Conservation (phyloP, 2,888 invertebrate species). For the Meandrusa payeni region DNA sequence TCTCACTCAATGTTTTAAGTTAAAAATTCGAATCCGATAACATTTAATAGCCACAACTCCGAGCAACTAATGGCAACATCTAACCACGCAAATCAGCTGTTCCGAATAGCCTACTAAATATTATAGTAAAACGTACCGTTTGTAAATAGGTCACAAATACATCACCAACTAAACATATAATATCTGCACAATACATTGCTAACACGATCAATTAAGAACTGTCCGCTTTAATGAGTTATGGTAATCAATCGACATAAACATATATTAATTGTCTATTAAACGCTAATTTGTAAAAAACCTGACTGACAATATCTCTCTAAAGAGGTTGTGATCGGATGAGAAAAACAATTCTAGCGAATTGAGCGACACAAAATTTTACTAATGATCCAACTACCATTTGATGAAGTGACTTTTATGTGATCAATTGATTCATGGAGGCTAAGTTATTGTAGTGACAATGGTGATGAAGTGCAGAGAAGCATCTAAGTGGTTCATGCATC, state of each 20-base stretch:
- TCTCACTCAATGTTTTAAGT: too few species aligned
- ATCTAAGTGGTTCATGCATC: constrained; percentile 78
- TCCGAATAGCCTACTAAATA: not conserved
- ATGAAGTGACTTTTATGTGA: constrained; percentile 25
- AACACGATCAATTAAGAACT: constrained; percentile 6
- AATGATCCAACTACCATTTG: constrained; percentile 20
- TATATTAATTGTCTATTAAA: not conserved
- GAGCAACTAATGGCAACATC: not conserved
- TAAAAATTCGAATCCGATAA: too few species aligned
- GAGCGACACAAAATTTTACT: constrained; percentile 13
- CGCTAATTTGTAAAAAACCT: not conserved
- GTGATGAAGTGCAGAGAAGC: constrained; percentile 69
- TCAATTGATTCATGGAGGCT: constrained; percentile 37
- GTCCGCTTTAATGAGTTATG: constrained; percentile 1
- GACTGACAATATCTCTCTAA: not conserved
- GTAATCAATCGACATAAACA: constrained; percentile 1
- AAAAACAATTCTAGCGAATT: constrained; percentile 7
- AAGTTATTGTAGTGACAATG: constrained; percentile 45
- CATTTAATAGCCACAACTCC: too few species aligned
- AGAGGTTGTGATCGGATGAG: constrained; percentile 12
- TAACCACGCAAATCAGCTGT: constrained; percentile 14
- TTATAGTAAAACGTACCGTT: constrained; percentile 12
- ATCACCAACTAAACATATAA: constrained; percentile 16
- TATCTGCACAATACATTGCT: constrained; percentile 5
- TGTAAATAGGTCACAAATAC: constrained; percentile 18